Percentiles rank a stretch among this genome's conserved stretches.
These are phyloP conservation scores for Rhaphigaster nebulosa DNA, from an alignment of 2,888 invertebrate species.

Conservation along the genomic window DNA sequence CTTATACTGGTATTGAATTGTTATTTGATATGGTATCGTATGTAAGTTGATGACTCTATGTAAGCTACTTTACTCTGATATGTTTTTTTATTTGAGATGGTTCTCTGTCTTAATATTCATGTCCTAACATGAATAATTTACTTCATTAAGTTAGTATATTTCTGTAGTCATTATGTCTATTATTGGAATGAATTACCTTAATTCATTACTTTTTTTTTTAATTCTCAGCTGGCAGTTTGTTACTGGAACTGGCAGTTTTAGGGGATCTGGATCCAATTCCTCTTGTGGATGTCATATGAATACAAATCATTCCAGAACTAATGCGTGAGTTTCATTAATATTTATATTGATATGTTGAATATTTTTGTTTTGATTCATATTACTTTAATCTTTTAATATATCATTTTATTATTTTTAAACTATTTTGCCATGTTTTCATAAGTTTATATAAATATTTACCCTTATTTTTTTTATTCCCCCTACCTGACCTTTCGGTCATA, in stretches of 20 bases:
- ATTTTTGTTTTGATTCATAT: no score
- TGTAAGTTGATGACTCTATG: no score
- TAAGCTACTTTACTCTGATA: no score
- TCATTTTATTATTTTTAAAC: no score
- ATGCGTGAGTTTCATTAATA: conserved; percentile 31
- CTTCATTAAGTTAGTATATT: not conserved
- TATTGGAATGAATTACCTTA: not conserved
- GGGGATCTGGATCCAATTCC: conserved; percentile 71
- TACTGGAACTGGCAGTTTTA: conserved; percentile 77
- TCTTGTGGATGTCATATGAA: conserved; percentile 66
- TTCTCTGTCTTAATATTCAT: not conserved
- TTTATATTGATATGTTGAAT: not conserved
- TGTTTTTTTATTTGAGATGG: no score
- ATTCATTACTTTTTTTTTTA: not conserved
- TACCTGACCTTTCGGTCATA: no score
- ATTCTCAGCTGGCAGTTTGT: conserved; percentile 78
- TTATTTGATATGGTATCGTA: no score
- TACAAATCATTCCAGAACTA: conserved; percentile 65
- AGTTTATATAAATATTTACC: no score
- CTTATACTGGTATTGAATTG: no score
- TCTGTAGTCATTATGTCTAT: not conserved
- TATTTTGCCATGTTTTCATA: no score
- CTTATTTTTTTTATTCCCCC: no score
- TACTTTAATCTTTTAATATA: no score
- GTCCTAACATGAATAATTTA: not conserved